phyloP scores from a whole-genome alignment of 2,797 vertebrate genomes.

The Alcedo atthis region DNA sequence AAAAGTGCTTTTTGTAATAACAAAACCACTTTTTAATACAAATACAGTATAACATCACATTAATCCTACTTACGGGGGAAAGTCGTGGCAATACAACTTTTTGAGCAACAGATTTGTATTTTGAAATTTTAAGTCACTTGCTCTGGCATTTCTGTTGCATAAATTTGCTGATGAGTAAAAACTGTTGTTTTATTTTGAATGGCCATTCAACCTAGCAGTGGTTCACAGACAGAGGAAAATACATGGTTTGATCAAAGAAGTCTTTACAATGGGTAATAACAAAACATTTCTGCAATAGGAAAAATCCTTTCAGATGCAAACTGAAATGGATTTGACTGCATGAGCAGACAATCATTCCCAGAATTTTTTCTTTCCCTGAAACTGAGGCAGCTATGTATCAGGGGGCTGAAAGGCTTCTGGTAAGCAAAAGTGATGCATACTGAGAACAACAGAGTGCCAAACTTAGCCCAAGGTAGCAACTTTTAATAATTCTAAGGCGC shows the following conservation, averaged over 20 bases:
- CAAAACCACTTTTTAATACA: neutral
- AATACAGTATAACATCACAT: neutral
- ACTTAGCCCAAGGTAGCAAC: neutral
- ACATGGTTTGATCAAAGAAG: neutral
- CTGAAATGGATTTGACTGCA: neutral
- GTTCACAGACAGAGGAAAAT: neutral
- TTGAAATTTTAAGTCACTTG: neutral
- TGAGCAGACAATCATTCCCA: neutral
- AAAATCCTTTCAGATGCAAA: neutral
- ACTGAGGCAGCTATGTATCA: neutral
- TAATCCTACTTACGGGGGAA: neutral
- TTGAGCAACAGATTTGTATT: neutral
- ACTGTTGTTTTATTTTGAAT: neutral
- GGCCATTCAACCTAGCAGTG: neutral
- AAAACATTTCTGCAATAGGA: neutral
- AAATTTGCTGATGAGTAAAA: constrained; percentile 17
- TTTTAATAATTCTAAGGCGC: neutral
- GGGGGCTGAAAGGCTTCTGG: neutral
- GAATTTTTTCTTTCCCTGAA: neutral
- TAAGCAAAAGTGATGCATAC: neutral
- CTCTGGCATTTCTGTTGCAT: neutral
- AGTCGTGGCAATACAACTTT: neutral
- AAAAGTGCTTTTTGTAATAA: neutral
- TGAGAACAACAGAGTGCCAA: neutral
- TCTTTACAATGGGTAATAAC: neutral